Percentiles rank a stretch among this genome's conserved stretches.
These are phyloP conservation scores for Phyllotreta striolata DNA, from an alignment of 2,888 invertebrate species.

Conservation along the genomic window DNA sequence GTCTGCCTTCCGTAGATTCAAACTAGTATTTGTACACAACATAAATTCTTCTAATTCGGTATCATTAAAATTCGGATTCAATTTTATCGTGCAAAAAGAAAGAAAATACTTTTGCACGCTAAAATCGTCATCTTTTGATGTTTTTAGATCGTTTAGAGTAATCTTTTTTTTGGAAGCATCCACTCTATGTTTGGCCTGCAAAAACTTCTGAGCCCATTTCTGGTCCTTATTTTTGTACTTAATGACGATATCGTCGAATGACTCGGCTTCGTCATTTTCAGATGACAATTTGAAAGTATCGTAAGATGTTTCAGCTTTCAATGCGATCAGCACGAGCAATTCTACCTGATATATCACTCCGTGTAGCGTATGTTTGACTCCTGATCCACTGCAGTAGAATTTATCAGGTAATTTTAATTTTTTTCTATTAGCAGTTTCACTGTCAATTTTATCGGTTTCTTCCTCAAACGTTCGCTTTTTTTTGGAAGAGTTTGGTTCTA, in stretches of 20 bases:
- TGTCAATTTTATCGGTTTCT: no score
- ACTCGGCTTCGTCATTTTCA: conserved; percentile 37
- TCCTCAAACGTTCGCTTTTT: no score
- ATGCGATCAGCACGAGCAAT: conserved; percentile 29
- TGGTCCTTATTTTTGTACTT: conserved; percentile 10
- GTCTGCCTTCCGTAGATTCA: not conserved
- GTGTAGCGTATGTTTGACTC: not conserved
- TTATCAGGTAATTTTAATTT: not conserved
- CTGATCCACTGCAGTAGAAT: no score
- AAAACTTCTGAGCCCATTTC: conserved; percentile 30
- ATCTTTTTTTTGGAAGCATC: conserved; percentile 18
- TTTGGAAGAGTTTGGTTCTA: no score
- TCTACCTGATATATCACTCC: conserved; percentile 29
- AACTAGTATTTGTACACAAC: conserved; percentile 37
- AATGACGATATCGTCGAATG: conserved; percentile 38
- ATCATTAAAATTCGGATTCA: conserved; percentile 22
- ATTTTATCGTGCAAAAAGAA: conserved; percentile 37
- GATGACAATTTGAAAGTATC: conserved; percentile 28
- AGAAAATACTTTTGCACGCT: conserved; percentile 37
- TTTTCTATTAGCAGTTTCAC: no score
- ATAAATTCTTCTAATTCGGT: conserved; percentile 28
- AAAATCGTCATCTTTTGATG: conserved; percentile 20
- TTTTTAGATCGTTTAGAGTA: conserved; percentile 20
- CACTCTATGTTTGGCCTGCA: conserved; percentile 37
- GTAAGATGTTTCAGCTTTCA: conserved; percentile 16